These are phyloP conservation scores for Lordiphosa clarofinis DNA, from an alignment of 1,140 invertebrate species.

Conservation along the genomic window DNA sequence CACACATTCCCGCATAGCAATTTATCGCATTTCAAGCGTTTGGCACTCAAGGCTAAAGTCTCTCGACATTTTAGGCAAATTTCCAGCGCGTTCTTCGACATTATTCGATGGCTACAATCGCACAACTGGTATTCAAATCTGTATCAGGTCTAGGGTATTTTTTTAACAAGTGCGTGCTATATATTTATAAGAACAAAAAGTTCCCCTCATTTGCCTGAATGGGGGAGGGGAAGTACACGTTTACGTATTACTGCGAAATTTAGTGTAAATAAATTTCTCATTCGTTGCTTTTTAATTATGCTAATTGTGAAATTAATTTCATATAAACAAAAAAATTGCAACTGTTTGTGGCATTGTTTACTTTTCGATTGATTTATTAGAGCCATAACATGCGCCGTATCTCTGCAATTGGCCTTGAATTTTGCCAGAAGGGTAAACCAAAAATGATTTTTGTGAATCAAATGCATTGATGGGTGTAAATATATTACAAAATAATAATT, in stretches of 20 bases:
- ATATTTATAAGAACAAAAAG: neutral
- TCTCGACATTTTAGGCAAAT: constrained; percentile 39
- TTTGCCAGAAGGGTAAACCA: neutral
- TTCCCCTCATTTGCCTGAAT: neutral
- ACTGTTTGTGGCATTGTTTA: constrained; percentile 21
- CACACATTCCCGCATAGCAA: constrained; percentile 14
- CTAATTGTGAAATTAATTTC: constrained; percentile 51
- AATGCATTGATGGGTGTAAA: neutral
- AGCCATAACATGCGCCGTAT: no score
- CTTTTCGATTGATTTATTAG: constrained; percentile 33
- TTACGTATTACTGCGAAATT: neutral
- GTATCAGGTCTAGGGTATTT: constrained; percentile 34
- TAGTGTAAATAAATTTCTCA: constrained; percentile 12
- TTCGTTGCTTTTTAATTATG: constrained; percentile 44
- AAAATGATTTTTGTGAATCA: constrained; percentile 16
- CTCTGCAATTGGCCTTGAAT: constrained; percentile 21
- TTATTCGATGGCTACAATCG: constrained; percentile 27
- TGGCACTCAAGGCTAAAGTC: constrained; percentile 5
- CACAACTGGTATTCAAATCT: constrained; percentile 34
- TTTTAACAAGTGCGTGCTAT: constrained; percentile 12
- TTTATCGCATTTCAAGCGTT: constrained; percentile 26
- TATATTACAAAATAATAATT: no score
- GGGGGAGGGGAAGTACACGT: constrained; percentile 18
- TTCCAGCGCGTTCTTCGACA: constrained; percentile 36
- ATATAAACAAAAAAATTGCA: constrained; percentile 43